Evolutionary conservation across 2,113 vertebrate species (phyloP).

Genomic region (Marcusenius ussheri): DNA sequence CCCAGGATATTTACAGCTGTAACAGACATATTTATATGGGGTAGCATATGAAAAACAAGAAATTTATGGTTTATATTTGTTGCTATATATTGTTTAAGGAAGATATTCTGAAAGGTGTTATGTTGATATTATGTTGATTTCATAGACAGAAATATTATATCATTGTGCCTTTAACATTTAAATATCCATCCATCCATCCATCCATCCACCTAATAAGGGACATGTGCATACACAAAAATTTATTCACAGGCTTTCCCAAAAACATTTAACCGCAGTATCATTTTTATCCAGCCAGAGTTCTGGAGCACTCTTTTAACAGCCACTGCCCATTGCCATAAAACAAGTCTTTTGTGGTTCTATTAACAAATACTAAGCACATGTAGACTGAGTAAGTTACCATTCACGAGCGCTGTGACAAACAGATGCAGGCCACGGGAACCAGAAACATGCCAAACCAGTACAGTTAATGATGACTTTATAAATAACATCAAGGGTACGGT

Average conservation of each 20-base stretch:
- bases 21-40: neutral
- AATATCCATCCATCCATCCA: neutral
- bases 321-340: neutral
- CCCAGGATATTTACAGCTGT: neutral
- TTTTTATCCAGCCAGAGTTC: neutral
- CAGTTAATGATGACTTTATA: constrained; percentile 2
- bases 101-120: neutral
- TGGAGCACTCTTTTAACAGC: neutral
- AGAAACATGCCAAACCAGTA: neutral
- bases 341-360: neutral
- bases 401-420: neutral
- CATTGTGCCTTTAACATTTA: neutral
- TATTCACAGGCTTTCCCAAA: neutral
- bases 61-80: neutral
- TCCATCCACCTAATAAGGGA: neutral
- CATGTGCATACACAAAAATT: neutral
- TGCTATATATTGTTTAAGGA: neutral
- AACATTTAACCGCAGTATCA: neutral
- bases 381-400: neutral
- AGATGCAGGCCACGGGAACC: neutral
- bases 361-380: neutral
- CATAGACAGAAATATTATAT: neutral
- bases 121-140: neutral
- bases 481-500: neutral
- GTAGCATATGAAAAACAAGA: neutral